Evolutionary conservation across 1,140 invertebrate species (phyloP).

Genomic region (Cotesia chilonis): DNA sequence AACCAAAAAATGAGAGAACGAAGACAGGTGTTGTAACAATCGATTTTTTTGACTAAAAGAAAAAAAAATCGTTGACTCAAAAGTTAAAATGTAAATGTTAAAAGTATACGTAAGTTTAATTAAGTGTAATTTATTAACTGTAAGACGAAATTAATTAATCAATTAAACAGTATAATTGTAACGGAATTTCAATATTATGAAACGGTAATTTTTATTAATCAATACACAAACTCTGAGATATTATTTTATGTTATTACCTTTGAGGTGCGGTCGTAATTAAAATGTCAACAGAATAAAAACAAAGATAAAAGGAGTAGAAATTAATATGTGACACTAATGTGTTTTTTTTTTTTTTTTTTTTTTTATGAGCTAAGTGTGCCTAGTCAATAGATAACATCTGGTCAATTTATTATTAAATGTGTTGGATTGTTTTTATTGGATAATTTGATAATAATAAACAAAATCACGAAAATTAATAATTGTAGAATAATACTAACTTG

Average conservation of each 20-base stretch:
- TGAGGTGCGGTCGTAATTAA: slow-evolving; percentile 22
- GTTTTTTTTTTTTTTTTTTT: slow-evolving; percentile 55
- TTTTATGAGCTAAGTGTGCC: slow-evolving; percentile 67
- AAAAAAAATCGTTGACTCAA: slow-evolving; percentile 4
- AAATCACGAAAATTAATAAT: slow-evolving; percentile 29
- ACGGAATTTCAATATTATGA: background rate
- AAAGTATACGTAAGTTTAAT: too few relatives aligned
- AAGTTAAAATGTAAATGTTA: background rate
- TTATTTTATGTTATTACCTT: too few relatives aligned
- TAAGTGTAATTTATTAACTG: slow-evolving; percentile 8
- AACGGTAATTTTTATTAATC: background rate
- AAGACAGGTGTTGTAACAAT: background rate
- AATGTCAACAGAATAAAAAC: slow-evolving; percentile 35
- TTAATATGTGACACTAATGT: slow-evolving; percentile 9
- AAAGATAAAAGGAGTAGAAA: slow-evolving; percentile 36
- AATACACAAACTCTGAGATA: background rate
- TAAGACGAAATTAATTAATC: too few relatives aligned
- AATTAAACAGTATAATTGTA: background rate
- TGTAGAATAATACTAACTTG: too few relatives aligned
- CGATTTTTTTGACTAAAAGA: background rate
- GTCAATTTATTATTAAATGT: slow-evolving; percentile 63
- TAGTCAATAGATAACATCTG: slow-evolving; percentile 67
- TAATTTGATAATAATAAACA: slow-evolving; percentile 59
- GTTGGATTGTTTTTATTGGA: slow-evolving; percentile 59
- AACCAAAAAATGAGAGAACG: slow-evolving; percentile 40